Evolutionary conservation across 2,797 vertebrate genomes (phyloP).

Genomic region (Amazona ochrocephala): DNA sequence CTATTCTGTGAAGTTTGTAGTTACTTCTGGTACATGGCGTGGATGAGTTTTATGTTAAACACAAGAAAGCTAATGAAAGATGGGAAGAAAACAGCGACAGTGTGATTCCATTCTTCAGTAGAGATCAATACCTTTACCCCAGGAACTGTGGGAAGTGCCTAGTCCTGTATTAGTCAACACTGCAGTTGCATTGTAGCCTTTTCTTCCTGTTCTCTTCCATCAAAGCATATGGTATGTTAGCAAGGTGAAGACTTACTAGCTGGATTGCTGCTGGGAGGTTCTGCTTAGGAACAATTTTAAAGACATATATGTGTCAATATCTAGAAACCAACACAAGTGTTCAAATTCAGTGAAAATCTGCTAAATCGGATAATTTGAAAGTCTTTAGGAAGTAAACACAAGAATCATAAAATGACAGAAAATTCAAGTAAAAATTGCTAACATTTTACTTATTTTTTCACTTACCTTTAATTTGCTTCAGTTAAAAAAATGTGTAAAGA

Average conservation of each 20-base stretch:
- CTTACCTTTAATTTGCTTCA: background rate
- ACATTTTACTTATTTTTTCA: background rate
- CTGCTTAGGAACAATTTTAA: background rate
- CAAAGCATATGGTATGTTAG: rapidly evolving
- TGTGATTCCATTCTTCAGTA: background rate
- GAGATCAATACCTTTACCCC: background rate
- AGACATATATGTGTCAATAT: background rate
- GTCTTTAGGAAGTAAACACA: background rate
- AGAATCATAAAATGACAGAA: background rate
- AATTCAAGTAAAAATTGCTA: background rate
- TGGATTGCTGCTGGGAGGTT: background rate
- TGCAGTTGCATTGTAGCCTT: background rate
- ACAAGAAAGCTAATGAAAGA: background rate
- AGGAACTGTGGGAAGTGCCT: background rate
- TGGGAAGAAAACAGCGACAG: background rate
- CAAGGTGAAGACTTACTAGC: background rate
- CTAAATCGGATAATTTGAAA: background rate
- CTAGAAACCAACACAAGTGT: background rate
- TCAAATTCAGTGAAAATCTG: background rate
- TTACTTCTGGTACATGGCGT: background rate
- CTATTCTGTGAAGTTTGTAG: background rate
- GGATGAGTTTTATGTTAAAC: background rate
- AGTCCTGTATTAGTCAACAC: background rate
- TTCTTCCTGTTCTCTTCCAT: background rate
- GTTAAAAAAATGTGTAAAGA: background rate